Percentiles rank a stretch among this genome's conserved stretches.
Evolutionary conservation across 2,888 invertebrate species (phyloP).

Genomic region (Iselma pallidipennis): DNA sequence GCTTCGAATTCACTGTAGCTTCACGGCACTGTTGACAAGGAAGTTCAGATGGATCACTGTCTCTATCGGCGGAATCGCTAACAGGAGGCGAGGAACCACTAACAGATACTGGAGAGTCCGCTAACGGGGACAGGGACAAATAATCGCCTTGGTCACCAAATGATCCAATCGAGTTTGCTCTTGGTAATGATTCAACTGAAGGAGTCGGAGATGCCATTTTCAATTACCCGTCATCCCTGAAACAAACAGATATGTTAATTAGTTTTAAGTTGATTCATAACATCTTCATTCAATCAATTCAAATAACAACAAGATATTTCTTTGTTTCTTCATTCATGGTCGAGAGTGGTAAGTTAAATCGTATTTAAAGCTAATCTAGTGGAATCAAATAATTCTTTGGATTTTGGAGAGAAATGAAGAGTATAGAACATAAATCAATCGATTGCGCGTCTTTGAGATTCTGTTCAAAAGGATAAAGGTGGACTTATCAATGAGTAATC

Average conservation of each 20-base stretch:
- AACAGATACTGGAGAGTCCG: conserved; percentile 77
- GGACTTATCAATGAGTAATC: neutral
- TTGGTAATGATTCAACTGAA: conserved; percentile 89
- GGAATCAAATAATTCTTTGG: neutral
- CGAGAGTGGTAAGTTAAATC: too few relatives aligned
- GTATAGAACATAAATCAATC: neutral
- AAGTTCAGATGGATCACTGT: conserved; percentile 48
- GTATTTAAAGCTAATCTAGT: neutral
- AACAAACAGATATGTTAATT: conserved; percentile 55
- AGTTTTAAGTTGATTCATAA: neutral
- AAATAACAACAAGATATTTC: neutral
- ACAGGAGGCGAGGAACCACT: conserved; percentile 88
- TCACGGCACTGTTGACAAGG: conserved; percentile 75
- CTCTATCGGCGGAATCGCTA: conserved; percentile 80
- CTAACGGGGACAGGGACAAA: conserved; percentile 62
- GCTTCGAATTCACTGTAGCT: conserved; percentile 73
- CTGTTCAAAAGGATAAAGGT: neutral
- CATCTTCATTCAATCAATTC: neutral
- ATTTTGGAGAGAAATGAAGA: neutral
- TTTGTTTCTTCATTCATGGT: neutral
- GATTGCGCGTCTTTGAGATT: neutral
- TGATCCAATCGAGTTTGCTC: conserved; percentile 90
- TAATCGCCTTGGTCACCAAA: conserved; percentile 80
- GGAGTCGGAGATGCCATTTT: conserved; percentile 93
- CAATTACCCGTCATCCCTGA: conserved; percentile 86